Evolutionary conservation across 1,140 invertebrate genomes (phyloP).

Genomic region (Cyclina sinensis): DNA sequence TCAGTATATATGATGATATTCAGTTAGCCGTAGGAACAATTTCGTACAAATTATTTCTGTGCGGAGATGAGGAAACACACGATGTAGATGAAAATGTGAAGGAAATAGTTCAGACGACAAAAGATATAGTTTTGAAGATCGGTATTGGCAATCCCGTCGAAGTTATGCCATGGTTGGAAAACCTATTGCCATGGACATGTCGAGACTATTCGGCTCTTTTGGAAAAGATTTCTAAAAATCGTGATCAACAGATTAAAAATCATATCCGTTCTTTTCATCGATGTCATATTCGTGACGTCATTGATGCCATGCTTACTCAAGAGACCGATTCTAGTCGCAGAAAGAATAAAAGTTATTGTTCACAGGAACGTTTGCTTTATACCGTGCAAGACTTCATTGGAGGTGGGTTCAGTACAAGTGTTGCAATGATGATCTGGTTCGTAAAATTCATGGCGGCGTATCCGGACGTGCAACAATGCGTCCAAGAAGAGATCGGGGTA

Average conservation of each 20-base stretch:
- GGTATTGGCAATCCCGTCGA: slow-evolving; percentile 61
- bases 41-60: neutral
- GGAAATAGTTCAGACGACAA: neutral
- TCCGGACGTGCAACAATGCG: slow-evolving; percentile 93
- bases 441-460: slow-evolving; percentile 92
- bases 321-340: neutral
- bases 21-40: neutral
- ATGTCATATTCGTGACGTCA: slow-evolving; percentile 22
- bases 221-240: neutral
- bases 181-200: slow-evolving; percentile 56
- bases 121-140: slow-evolving; percentile 29
- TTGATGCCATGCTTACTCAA: slow-evolving; percentile 3
- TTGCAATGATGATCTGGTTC: slow-evolving; percentile 94
- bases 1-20: neutral
- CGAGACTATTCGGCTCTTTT: neutral
- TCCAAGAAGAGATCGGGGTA: slow-evolving; percentile 93
- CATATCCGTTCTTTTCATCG: neutral
- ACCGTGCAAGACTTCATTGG: slow-evolving; percentile 92
- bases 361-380: neutral
- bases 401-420: slow-evolving; percentile 94
- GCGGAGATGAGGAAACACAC: neutral
- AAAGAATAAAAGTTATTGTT: neutral
- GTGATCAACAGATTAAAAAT: neutral
- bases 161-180: slow-evolving; percentile 67
- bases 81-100: neutral